Percentiles rank a stretch among this genome's conserved stretches.
These are phyloP conservation scores for Chaetophractus vellerosus DNA, from an alignment of 2,797 vertebrate genomes.

Conservation along the genomic window DNA sequence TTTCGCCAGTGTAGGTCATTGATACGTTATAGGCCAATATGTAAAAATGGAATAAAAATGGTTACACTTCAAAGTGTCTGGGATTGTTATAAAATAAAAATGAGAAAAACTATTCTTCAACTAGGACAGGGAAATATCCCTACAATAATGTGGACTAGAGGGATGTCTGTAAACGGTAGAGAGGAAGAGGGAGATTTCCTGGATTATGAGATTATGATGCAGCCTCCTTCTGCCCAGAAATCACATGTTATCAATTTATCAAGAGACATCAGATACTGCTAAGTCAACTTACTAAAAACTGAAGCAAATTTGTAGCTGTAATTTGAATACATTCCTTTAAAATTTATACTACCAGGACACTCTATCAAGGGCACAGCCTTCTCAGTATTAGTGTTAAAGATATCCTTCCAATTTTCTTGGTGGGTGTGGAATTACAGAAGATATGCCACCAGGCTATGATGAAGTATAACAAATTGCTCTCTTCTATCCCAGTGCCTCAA, in stretches of 20 bases:
- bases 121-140: too few species aligned
- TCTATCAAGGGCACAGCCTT: not conserved
- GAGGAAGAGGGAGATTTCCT: not conserved
- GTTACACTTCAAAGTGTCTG: conserved; percentile 27
- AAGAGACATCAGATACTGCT: not conserved
- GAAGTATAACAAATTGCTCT: not conserved
- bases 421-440: not conserved
- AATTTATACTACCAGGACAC: not conserved
- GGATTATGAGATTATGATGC: not conserved
- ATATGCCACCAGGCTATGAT: not conserved
- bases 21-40: not conserved
- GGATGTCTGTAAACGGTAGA: accelerated
- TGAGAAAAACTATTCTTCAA: conserved; percentile 2
- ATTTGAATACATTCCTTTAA: not conserved
- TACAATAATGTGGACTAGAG: not conserved
- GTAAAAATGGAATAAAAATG: conserved; percentile 39
- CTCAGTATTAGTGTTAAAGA: not conserved
- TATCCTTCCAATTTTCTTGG: conserved; percentile 30
- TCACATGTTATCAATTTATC: not conserved
- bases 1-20: not conserved
- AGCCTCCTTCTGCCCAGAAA: conserved; percentile 12
- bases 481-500: not conserved
- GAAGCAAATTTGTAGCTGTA: not conserved
- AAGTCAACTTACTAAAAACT: conserved; percentile 8
- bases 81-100: not conserved